Evolutionary conservation across 2,888 invertebrate species (phyloP), one percentile per base, ranked within the genome.

Genomic region (Cheilosia vernalis): DNA sequence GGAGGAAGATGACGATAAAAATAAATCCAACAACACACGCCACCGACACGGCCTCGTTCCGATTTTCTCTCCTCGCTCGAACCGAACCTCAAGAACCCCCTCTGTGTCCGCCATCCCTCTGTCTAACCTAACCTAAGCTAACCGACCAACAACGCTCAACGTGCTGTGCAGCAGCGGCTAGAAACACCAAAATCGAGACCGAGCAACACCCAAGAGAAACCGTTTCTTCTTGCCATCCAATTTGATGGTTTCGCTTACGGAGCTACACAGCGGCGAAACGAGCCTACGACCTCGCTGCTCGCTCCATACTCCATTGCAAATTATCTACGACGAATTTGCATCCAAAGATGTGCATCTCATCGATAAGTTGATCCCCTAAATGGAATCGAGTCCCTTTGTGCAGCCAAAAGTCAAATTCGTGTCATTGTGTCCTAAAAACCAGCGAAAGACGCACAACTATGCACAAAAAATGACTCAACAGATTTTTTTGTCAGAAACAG

Each of bases 1-100:
- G 76, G 74, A 81, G 81, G 81, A 85, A 81, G 76, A 85, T 80
- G 85, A 77, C 76, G 85, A 85, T 81, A 85, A 81, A 85, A 85
- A 85, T 85, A 85, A 81, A 85, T 85, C 77, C 76, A 77, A 77
- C 67, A 77, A 77, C 53, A 72, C 13, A 37, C 37, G 10, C 10
- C 37, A 37, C 10, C 37, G 37, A 37, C 67, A 81, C 66, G 85
- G 61, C 85, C 85, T 85, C 81, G 81, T 77, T 85, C 51, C 66
- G 42, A 76, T 72, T 85, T 66, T 76, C 66, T 69, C 64, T 60
- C 60, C 66, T 70, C 84, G 60, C 56, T 82, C 53, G 76, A 64
- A 70, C 78, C 13, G 37, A 37, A 47, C 15, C 33, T 13, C 51
- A 49, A 61, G 77, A 82, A 44, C 47, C 60, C 72, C 21, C 42